Conservation (phyloP, 2,113 vertebrate species). For the Oreochromis niloticus region DNA sequence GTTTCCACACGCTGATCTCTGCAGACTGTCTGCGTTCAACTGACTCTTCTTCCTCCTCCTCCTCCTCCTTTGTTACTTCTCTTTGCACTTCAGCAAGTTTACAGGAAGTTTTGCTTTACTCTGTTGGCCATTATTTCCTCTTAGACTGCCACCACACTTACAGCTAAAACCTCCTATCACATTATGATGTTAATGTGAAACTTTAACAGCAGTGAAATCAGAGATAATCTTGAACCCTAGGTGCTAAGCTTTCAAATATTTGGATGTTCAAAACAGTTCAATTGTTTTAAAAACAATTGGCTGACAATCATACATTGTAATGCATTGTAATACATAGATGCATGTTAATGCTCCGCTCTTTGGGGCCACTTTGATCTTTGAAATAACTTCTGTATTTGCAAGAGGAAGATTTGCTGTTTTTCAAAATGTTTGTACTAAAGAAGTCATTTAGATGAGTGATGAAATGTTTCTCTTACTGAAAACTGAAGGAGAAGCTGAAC, state of each 20-base stretch:
- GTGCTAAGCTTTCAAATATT: neutral
- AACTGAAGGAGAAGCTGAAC: neutral
- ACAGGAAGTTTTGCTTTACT: neutral
- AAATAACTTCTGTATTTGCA: neutral
- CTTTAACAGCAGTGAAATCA: neutral
- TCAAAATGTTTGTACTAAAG: accelerated
- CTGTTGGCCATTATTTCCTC: neutral
- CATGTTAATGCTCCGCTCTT: neutral
- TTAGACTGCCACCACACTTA: accelerated
- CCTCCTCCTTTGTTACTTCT: neutral
- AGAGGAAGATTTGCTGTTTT: neutral
- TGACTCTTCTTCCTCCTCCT: neutral
- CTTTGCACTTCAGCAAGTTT: neutral
- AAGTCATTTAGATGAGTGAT: neutral
- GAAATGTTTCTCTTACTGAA: neutral
- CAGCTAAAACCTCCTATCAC: neutral
- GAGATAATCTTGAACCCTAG: accelerated
- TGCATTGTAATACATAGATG: neutral
- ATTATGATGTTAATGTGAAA: neutral
- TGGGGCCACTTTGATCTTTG: neutral
- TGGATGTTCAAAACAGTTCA: accelerated
- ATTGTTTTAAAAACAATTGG: accelerated
- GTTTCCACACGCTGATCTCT: neutral
- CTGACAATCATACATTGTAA: neutral
- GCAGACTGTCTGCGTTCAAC: neutral